phyloP scores from a whole-genome alignment of 1,140 invertebrate genomes.

The Drosophila punjabiensis region DNA sequence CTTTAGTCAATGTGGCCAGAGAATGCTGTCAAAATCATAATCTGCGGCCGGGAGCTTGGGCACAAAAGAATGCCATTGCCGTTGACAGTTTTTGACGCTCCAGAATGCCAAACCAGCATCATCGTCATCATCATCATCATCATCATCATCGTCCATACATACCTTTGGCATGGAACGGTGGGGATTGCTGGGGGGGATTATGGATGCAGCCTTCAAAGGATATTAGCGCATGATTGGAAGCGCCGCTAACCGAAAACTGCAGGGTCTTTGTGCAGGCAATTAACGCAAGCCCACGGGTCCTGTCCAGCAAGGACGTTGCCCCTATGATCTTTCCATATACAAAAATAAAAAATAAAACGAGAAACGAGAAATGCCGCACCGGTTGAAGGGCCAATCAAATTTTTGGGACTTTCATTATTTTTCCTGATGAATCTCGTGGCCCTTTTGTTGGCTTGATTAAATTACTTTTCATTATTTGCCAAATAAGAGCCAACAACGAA shows the following conservation, averaged over 20 bases:
- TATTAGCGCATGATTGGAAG: conserved; percentile 78
- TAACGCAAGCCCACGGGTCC: conserved; percentile 36
- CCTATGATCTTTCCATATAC: conserved; percentile 15
- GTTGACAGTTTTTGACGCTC: conserved; percentile 66
- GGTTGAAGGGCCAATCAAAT: conserved; percentile 67
- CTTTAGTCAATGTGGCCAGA: not conserved
- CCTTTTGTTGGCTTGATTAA: conserved; percentile 81
- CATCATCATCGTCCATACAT: conserved; percentile 1
- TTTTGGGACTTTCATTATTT: conserved; percentile 48
- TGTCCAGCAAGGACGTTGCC: conserved; percentile 1
- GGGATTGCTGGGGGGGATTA: conserved; percentile 30
- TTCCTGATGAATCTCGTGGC: conserved; percentile 56
- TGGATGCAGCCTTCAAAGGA: conserved; percentile 58
- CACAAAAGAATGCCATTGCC: conserved; percentile 71
- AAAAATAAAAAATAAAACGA: not conserved
- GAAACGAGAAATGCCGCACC: conserved; percentile 7
- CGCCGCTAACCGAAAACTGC: conserved; percentile 58
- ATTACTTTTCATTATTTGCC: conserved; percentile 83
- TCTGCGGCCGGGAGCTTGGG: conserved; percentile 60
- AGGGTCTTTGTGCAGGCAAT: conserved; percentile 64
- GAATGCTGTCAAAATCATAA: conserved; percentile 79
- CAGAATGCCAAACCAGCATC: conserved; percentile 55
- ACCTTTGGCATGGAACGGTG: conserved; percentile 18
- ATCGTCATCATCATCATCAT: conserved; percentile 15
- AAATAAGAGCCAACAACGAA: conserved; percentile 58